Base-by-base conservation (phyloP, 2,888 invertebrate species). In the Drosophila colorata region DNA sequence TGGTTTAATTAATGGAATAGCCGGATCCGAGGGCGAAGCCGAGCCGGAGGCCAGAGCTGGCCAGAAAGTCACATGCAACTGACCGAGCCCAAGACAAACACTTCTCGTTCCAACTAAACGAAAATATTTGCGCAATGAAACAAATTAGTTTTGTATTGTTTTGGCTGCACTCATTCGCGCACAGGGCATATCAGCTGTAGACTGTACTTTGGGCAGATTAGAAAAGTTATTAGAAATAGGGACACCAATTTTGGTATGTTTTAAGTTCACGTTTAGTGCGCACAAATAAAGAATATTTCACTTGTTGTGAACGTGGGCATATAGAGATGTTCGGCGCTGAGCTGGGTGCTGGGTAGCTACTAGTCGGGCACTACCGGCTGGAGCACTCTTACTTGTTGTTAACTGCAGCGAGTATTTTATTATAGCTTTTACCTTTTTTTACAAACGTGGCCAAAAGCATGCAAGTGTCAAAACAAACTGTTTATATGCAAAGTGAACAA, bases 1-100 rank as follows among this genome's bases (percentile, higher is more conserved):
- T 53, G 57, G 28, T 76, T 76, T 70, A 74, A 85, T 86, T 87
- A 89, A 88, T 89, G 88, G 82, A 73, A 53, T 52, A 63, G 20
- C 51, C 68, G 61, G 64, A 56, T 14, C 3, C 37, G 7, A 23
- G 20, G 53, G 18, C 41, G 16, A 40, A 18, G 14, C 28, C 38
- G 41, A 40, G 9, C 33, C 1, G 13, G 37, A 41, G 40, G n/a
- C 20, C 8, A 11, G 37, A 16, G 3, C 13, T 33, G 25, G 37
- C 48, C 73, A 43, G 20, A 52, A 59, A 48, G 25, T 49, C 69
- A 31, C n/a, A 37, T 33, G 58, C 48, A 53, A 52, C 49, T 46
- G 72, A 43, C 56, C 74, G 47, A 60, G 18, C 41, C 59, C 58
- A 86, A 69, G 9, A 49, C 71, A 80, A 67, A 64, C 59, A 76